phyloP scores from a whole-genome alignment of 2,113 vertebrate genomes.

The Microcebus jonahi region DNA sequence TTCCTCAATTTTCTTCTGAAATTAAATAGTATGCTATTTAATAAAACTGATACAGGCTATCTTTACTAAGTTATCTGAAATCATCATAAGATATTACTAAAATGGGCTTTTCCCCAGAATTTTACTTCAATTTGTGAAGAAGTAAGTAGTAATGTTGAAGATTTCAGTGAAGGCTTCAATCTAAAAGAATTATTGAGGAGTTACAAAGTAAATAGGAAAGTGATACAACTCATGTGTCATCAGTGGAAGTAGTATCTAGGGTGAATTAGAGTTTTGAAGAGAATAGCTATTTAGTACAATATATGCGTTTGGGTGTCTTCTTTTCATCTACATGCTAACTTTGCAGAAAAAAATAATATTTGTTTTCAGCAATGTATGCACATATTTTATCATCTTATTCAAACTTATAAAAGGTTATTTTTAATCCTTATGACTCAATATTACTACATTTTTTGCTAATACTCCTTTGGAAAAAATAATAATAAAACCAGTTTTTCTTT shows the following conservation, averaged over 20 bases:
- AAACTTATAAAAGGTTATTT: neutral
- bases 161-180: neutral
- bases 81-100: neutral
- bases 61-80: neutral
- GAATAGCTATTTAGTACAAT: neutral
- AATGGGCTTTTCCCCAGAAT: neutral
- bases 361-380: neutral
- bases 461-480: neutral
- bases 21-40: neutral
- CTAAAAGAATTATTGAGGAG: neutral
- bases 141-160: neutral
- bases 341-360: neutral
- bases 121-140: neutral
- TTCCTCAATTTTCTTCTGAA: neutral
- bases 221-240: neutral
- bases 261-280: neutral
- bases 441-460: neutral
- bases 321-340: neutral
- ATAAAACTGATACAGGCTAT: neutral
- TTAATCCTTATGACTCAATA: neutral
- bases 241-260: neutral
- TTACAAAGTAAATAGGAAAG: neutral
- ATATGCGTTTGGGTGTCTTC: neutral
- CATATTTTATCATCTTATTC: neutral
- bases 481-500: neutral